Evolutionary conservation across 1,140 invertebrate genomes (phyloP).

Genomic region (Melitaea cinxia): DNA sequence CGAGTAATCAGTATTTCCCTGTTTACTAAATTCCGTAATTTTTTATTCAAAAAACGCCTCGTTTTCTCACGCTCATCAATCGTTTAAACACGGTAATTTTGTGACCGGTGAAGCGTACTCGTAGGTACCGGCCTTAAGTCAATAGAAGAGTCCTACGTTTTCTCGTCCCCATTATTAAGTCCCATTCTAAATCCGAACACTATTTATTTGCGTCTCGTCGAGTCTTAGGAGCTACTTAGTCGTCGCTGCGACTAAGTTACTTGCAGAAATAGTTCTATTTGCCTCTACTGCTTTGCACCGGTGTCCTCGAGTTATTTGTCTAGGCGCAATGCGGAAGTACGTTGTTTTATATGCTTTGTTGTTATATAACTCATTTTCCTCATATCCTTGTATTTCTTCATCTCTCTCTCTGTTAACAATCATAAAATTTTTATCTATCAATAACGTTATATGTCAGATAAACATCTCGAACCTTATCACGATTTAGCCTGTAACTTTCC

Average conservation of each 20-base stretch:
- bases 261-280: background rate
- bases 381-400: background rate
- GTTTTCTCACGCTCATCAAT: too few species aligned
- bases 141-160: background rate
- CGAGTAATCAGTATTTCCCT: too few species aligned
- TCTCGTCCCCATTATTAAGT: background rate
- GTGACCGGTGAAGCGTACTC: too few species aligned
- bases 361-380: background rate
- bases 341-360: background rate
- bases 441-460: too few species aligned
- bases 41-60: too few species aligned
- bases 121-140: too few species aligned
- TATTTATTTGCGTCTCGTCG: conserved; percentile 2
- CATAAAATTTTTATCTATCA: too few species aligned
- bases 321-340: background rate
- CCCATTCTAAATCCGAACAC: background rate
- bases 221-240: conserved; percentile 8
- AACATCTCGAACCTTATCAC: too few species aligned
- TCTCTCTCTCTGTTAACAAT: too few species aligned
- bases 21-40: too few species aligned
- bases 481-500: too few species aligned
- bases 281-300: background rate
- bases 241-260: background rate
- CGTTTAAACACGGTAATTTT: too few species aligned
- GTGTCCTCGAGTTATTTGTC: background rate